Conservation (phyloP, 2,113 vertebrate genomes). For the Oceanodroma tethys region DNA sequence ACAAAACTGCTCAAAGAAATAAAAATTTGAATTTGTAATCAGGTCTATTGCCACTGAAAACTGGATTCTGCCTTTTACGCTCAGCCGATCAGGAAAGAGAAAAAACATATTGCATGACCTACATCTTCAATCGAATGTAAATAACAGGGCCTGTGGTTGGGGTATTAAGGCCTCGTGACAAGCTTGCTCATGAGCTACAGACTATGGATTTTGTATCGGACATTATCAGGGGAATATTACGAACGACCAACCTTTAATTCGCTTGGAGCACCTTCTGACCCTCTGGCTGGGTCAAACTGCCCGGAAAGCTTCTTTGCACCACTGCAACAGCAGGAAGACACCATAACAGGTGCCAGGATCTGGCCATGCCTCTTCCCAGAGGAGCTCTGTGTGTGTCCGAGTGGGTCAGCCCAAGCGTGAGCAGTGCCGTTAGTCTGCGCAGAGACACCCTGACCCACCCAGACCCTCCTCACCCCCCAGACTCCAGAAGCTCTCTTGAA, state of each 20-base stretch:
- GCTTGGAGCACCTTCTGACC: background rate
- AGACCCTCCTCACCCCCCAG: background rate
- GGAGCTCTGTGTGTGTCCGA: accelerated
- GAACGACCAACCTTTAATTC: background rate
- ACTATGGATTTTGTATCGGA: background rate
- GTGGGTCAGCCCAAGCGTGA: background rate
- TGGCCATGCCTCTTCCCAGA: background rate
- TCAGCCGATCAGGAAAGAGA: background rate
- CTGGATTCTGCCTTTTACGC: conserved; percentile 9
- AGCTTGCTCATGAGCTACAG: background rate
- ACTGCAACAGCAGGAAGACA: background rate
- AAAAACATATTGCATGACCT: conserved; percentile 8
- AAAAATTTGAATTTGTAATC: conserved; percentile 26
- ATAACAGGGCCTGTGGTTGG: background rate
- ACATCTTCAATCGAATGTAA: conserved; percentile 48
- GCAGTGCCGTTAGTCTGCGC: background rate
- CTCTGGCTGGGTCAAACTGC: background rate
- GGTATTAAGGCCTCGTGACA: background rate
- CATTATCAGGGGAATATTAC: background rate
- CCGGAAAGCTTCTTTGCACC: background rate
- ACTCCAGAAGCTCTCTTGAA: background rate
- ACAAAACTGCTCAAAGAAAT: conserved; percentile 16
- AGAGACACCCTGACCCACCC: background rate
- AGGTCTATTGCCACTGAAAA: conserved; percentile 4
- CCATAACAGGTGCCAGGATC: background rate